Base-by-base conservation (phyloP, 1,140 invertebrate species). In the Apis cerana region DNA sequence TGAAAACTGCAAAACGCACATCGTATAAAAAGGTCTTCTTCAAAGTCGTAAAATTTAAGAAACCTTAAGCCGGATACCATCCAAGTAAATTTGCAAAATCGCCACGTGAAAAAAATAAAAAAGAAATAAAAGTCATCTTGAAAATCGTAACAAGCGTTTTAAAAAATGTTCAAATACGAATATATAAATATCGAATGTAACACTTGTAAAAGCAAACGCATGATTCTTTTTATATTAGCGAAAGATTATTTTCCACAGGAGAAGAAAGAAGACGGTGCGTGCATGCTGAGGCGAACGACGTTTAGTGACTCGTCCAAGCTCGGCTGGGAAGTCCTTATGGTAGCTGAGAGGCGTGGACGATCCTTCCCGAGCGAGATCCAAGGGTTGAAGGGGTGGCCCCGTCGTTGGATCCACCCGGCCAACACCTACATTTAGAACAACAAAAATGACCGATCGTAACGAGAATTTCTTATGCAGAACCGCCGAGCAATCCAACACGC, bases 381-480 rank as follows among this genome's bases (percentile, higher is more conserved):
- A 86, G 89, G 89, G 82, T 82, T 93, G 71, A 93, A 93, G 82
- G 92, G 92, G 75, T 93, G 92, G 92, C 92, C 91, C 69, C 91
- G 92, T 48, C 92, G 92, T 87, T 93, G 92, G 92, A 90, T 85
- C 78, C 91, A 92, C 72, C 92, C 89, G 65, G 86, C 83, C 21
- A 92, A 75, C 27, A 92, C 85, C 62, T 93, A 93, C 56, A 93
- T 92, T 91, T 93, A 93, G 90, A 92, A 87, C 23, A 81, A 80
- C 8, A 33, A 92, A 19, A 21, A 92, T 92, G 91, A 83, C 89
- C 80, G 90, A 91, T 64, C 82, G 83, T 33, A 91, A 90, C 64
- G 83, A 89, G 9, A 87, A 86, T 59, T 75, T 90, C n/a, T 23
- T 84, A 65, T 62, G 19, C 74, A 67, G 87, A 74, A 58, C 21